Base-by-base conservation (phyloP, 2,113 vertebrate species). In the Myxocyprinus asiaticus region DNA sequence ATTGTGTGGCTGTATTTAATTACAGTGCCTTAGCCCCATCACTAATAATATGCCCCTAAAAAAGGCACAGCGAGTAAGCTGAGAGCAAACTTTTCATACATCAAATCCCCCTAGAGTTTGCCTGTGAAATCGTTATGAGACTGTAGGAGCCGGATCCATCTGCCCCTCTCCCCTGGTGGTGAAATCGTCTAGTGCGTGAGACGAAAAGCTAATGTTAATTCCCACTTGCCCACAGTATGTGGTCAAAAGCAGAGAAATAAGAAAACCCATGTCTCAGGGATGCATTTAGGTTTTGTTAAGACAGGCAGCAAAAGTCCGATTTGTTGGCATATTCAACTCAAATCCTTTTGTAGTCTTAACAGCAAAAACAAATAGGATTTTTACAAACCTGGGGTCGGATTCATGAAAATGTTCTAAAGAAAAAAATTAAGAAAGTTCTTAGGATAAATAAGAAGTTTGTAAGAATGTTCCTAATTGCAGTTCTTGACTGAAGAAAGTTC, bases 1-100 rank as follows among this genome's bases (percentile, higher is more conserved):
- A 67, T 75, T 59, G 59, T 76, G 72, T 56, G 6, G 68, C 43
- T 63, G 66, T 51, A 83, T 86, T 88, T 85, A 86, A 88, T 85
- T 84, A 83, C 62, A 76, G 22, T 33, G 12, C 33, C 58, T 55
- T 53, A 47, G 71, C 80, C 70, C 70, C 50, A 76, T 81, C 67
- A 78, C 76, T 80, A 80, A 79, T 78, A 86, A 86, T 59, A 56
- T 67, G 70, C 45, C 45, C 48, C 48, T 43, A 71, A 61, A 12
- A 71, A 71, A 58, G 51, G 45, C 68, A 58, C 56, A 59, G 22
- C 59, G 61, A 62, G 63, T 48, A 5, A 22, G 77, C 45, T 42
- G 79, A 67, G 78, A 85, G 81, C 62, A 15, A 76, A 79, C 67
- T 85, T 79, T 76, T 86, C 65, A 83, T 75, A 42, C 59, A 76